Conservation (phyloP, 2,888 invertebrate genomes). For the Psococerastis gibbosa region DNA sequence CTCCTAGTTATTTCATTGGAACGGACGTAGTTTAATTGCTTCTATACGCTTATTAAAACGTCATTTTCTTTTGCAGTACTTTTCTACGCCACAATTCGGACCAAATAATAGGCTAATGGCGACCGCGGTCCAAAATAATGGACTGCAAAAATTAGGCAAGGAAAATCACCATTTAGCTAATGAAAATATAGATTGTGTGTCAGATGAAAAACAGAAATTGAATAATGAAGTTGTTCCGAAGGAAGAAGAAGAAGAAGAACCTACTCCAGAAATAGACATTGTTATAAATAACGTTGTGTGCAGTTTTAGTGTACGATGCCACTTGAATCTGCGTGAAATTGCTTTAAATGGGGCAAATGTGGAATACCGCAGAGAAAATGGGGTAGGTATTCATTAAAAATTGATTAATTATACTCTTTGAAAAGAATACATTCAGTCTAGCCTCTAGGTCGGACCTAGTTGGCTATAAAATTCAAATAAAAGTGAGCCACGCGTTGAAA, state of each 20-base stretch:
- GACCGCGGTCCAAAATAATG: slow-evolving; percentile 67
- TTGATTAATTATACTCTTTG: background rate
- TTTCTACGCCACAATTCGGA: background rate
- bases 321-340: slow-evolving; percentile 85
- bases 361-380: slow-evolving; percentile 85
- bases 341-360: slow-evolving; percentile 86
- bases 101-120: slow-evolving; percentile 35
- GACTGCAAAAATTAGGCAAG: slow-evolving; percentile 54
- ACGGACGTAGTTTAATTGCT: too few species aligned
- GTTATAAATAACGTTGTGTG: slow-evolving; percentile 95
- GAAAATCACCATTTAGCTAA: slow-evolving; percentile 26
- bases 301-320: slow-evolving; percentile 91
- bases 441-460: too few species aligned
- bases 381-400: slow-evolving; percentile 31
- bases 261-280: slow-evolving; percentile 75
- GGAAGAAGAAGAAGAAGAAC: slow-evolving; percentile 25
- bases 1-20: too few species aligned
- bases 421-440: too few species aligned
- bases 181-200: slow-evolving; percentile 9
- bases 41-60: background rate
- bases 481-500: too few species aligned
- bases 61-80: background rate
- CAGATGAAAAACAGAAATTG: slow-evolving; percentile 3
- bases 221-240: slow-evolving; percentile 10
- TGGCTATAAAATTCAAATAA: too few species aligned